phyloP scores from a whole-genome alignment of 1,140 invertebrate species.

The Macrotrachela quadricornifera region DNA sequence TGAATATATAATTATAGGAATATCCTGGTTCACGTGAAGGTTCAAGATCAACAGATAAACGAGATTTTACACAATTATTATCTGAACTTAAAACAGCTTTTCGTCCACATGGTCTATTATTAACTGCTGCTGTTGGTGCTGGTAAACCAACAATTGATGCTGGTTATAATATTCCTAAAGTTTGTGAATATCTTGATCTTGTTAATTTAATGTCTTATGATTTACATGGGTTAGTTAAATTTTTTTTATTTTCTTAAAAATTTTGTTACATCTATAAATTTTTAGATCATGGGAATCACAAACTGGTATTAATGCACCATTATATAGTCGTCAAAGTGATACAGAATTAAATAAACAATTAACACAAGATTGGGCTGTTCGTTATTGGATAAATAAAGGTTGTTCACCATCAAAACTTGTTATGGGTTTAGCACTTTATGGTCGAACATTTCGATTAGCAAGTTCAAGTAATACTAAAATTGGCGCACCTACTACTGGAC shows the following conservation, averaged over 20 bases:
- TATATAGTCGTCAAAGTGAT: constrained; percentile 16
- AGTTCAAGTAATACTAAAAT: constrained; percentile 54
- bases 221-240: constrained; percentile 48
- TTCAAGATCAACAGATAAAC: constrained; percentile 13
- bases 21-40: constrained; percentile 13
- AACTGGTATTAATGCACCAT: constrained; percentile 36
- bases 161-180: constrained; percentile 48
- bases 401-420: constrained; percentile 52
- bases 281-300: constrained; percentile 47
- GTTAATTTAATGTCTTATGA: constrained; percentile 74
- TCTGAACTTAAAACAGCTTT: constrained; percentile 11
- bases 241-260: too few relatives aligned
- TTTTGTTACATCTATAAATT: not conserved
- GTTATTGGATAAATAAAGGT: constrained; percentile 46
- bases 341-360: constrained; percentile 9
- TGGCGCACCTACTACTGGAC: constrained; percentile 47
- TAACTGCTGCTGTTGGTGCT: constrained; percentile 15
- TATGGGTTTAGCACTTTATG: constrained; percentile 61
- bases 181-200: constrained; percentile 62
- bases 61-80: constrained; percentile 42
- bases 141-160: constrained; percentile 13
- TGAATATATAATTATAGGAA: constrained; percentile 40
- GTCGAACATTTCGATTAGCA: constrained; percentile 51
- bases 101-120: constrained; percentile 9
- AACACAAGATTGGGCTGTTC: constrained; percentile 1